Conservation (phyloP, 2,888 invertebrate genomes). For the Pecten maximus region DNA sequence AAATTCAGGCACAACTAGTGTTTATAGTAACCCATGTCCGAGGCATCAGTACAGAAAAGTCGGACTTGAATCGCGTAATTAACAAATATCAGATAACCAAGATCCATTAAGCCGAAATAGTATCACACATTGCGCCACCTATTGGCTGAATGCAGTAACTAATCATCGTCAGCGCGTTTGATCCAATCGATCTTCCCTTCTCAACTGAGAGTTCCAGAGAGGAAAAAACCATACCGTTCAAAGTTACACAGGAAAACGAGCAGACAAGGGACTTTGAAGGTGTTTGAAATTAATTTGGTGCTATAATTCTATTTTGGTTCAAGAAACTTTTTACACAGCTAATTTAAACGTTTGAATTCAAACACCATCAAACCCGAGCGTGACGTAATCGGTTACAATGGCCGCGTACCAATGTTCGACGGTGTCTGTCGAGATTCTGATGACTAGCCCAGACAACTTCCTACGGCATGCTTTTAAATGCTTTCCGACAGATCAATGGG, state of each 20-base stretch:
- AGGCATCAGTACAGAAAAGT: not conserved
- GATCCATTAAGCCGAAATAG: not conserved
- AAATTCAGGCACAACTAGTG: no score
- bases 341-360: conserved; percentile 14
- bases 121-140: conserved; percentile 22
- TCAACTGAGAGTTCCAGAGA: not conserved
- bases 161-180: not conserved
- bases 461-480: not conserved
- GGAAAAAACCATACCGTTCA: not conserved
- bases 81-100: not conserved
- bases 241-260: not conserved
- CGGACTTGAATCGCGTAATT: not conserved
- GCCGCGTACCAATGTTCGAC: not conserved
- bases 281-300: conserved; percentile 21
- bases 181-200: not conserved
- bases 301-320: not conserved
- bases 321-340: not conserved
- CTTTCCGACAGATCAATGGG: not conserved
- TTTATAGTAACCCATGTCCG: no score
- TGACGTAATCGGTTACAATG: not conserved
- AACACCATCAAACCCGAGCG: not conserved
- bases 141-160: not conserved
- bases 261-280: conserved; percentile 22
- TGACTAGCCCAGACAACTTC: not conserved
- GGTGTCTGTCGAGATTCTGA: not conserved